phyloP scores from a whole-genome alignment of 2,888 invertebrate species.

The Elmis aenea region DNA sequence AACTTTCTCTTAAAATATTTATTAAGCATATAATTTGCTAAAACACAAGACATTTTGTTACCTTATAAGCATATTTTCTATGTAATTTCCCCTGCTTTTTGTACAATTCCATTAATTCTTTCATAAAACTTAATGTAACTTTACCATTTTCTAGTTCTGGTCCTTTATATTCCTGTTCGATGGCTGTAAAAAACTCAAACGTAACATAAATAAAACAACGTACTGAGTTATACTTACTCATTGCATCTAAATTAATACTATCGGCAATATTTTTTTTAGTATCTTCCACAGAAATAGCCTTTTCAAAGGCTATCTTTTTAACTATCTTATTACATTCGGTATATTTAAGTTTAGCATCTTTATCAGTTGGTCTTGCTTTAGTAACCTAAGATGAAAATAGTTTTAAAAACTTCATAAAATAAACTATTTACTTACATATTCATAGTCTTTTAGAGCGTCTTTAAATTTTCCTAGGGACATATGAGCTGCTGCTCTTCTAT shows the following conservation, averaged over 20 bases:
- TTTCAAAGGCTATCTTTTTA: slow-evolving; percentile 90
- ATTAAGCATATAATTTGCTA: no score
- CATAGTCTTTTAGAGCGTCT: slow-evolving; percentile 92
- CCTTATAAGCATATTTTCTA: slow-evolving; percentile 95
- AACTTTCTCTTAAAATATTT: no score
- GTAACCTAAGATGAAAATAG: slow-evolving; percentile 63
- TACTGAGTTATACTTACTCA: slow-evolving; percentile 79
- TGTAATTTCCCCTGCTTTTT: slow-evolving; percentile 90
- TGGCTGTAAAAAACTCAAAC: slow-evolving; percentile 55
- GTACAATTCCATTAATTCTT: slow-evolving; percentile 83
- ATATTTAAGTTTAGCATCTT: slow-evolving; percentile 88
- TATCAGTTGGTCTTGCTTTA: slow-evolving; percentile 88
- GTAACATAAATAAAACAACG: slow-evolving; percentile 1
- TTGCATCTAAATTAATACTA: slow-evolving; percentile 81
- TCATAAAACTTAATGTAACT: slow-evolving; percentile 86
- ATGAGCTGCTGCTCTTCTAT: slow-evolving; percentile 90
- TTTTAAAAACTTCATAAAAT: neutral
- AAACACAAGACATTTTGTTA: no score
- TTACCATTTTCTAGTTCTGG: slow-evolving; percentile 83
- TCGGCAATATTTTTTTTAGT: slow-evolving; percentile 83
- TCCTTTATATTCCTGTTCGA: slow-evolving; percentile 92
- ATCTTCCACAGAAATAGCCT: slow-evolving; percentile 92
- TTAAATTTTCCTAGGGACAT: slow-evolving; percentile 99
- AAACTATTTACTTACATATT: slow-evolving; percentile 66
- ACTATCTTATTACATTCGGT: slow-evolving; percentile 95